Conservation (phyloP, 2,797 vertebrate species). For the Melanotaenia trifasciata region DNA sequence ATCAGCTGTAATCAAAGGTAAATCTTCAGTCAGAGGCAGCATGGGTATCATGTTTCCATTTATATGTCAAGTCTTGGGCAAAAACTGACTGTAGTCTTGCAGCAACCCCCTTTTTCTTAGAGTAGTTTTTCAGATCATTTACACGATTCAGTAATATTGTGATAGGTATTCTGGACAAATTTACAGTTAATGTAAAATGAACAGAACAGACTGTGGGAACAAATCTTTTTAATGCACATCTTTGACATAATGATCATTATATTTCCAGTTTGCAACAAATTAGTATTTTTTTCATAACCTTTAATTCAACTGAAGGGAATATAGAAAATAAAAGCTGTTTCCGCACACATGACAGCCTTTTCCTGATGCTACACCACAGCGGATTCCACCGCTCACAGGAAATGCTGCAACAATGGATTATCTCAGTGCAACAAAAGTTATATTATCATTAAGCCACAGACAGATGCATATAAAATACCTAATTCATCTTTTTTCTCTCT, state of each 20-base stretch:
- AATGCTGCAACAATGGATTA: conserved; percentile 20
- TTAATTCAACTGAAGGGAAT: background rate
- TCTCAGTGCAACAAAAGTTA: background rate
- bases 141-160: background rate
- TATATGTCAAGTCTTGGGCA: background rate
- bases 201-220: background rate
- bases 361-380: background rate
- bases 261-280: background rate
- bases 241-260: background rate
- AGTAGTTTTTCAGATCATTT: background rate
- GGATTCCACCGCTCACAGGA: conserved; percentile 15
- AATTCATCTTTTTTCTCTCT: background rate
- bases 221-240: background rate
- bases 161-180: background rate
- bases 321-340: background rate
- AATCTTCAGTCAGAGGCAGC: conserved; percentile 12
- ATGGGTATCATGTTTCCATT: background rate
- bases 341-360: conserved; percentile 24
- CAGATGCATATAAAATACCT: background rate
- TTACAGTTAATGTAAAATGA: background rate
- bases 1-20: conserved; percentile 1
- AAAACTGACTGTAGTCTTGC: background rate
- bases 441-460: conserved; percentile 12
- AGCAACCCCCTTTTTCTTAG: background rate
- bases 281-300: background rate